phyloP scores from a whole-genome alignment of 2,797 vertebrate genomes.

The Cryptoprocta ferox region DNA sequence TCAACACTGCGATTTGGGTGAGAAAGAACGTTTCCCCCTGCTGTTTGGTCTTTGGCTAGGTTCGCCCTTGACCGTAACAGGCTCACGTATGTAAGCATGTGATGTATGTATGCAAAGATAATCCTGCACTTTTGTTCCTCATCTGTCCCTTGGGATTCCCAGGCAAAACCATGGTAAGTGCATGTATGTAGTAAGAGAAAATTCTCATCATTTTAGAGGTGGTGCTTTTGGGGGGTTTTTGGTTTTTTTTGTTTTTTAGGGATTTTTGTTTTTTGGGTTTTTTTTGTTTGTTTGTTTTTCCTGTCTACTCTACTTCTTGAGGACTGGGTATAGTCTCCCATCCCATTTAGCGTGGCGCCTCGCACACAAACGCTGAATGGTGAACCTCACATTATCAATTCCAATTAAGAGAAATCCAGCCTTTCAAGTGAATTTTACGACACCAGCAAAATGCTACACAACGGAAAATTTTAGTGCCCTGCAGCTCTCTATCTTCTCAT shows the following conservation, averaged over 20 bases:
- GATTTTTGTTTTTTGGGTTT: too few relatives aligned
- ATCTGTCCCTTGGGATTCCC: not conserved
- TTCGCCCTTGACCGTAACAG: not conserved
- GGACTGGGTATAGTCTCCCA: not conserved
- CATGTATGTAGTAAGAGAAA: not conserved
- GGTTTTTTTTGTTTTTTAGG: too few relatives aligned
- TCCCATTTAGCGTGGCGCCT: not conserved
- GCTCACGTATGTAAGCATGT: not conserved
- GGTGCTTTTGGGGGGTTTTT: too few relatives aligned
- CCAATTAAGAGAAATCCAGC: conserved; percentile 32
- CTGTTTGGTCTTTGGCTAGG: not conserved
- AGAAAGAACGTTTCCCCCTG: conserved; percentile 55
- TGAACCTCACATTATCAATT: not conserved
- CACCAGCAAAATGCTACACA: not conserved
- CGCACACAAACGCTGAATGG: not conserved
- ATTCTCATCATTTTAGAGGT: not conserved
- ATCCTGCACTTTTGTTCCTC: not conserved
- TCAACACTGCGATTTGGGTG: conserved; percentile 63
- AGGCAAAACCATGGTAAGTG: not conserved
- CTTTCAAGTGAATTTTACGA: not conserved
- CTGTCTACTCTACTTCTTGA: not conserved
- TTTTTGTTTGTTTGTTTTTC: not conserved
- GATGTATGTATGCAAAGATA: not conserved
- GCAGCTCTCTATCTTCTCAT: conserved; percentile 39
- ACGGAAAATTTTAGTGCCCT: conserved; percentile 46